Evolutionary conservation across 2,113 vertebrate species (phyloP).

Genomic region (Stegostoma tigrinum): DNA sequence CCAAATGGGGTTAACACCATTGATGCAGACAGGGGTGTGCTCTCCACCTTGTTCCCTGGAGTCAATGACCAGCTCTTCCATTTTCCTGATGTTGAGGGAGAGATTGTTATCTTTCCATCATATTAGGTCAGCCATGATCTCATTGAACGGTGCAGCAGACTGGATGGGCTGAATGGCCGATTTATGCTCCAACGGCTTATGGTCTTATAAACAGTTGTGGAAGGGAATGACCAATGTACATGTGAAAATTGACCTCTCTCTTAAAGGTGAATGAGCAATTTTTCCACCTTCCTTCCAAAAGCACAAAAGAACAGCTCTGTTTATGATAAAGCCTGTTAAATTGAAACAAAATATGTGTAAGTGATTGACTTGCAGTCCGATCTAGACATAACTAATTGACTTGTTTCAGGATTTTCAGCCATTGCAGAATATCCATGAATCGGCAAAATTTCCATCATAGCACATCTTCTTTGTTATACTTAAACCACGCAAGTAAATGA

Average conservation of each 20-base stretch:
- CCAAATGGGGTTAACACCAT: too few species aligned
- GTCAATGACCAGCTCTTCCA: too few species aligned
- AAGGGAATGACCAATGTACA: not conserved
- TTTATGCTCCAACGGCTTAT: too few species aligned
- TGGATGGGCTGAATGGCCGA: too few species aligned
- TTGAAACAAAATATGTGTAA: not conserved
- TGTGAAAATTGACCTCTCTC: not conserved
- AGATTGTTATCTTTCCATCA: too few species aligned
- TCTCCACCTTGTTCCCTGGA: too few species aligned
- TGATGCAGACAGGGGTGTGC: too few species aligned
- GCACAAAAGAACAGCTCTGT: not conserved
- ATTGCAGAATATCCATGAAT: not conserved
- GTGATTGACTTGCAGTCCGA: not conserved
- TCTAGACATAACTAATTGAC: not conserved
- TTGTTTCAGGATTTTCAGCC: not conserved
- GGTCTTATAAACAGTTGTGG: not conserved
- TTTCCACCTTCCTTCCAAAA: not conserved
- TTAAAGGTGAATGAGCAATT: not conserved
- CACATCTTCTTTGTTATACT: not conserved
- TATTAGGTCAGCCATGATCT: too few species aligned
- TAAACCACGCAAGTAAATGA: not conserved
- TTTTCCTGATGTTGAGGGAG: too few species aligned
- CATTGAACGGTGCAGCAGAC: too few species aligned
- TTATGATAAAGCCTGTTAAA: not conserved
- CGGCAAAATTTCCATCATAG: not conserved